phyloP scores from a whole-genome alignment of 2,797 vertebrate genomes.

The Poecilia gillii region DNA sequence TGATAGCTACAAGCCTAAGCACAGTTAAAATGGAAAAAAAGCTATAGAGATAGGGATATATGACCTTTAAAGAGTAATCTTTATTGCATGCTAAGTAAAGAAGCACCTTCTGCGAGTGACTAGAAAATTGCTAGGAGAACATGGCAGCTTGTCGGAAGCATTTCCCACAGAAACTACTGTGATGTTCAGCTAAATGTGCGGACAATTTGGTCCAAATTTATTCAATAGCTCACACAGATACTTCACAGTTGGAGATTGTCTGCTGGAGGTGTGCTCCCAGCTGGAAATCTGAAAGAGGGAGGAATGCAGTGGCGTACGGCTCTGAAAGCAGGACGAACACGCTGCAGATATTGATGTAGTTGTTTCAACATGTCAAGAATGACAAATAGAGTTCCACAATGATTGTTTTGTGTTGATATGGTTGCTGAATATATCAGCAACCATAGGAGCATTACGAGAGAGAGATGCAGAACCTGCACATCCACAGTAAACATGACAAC shows the following conservation, averaged over 20 bases:
- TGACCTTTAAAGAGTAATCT: background rate
- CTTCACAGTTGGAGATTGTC: background rate
- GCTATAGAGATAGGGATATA: background rate
- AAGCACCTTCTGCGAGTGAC: background rate
- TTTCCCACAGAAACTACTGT: background rate
- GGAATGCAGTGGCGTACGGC: background rate
- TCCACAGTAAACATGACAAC: background rate
- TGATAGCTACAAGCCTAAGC: background rate
- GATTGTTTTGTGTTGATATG: background rate
- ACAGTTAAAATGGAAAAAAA: background rate
- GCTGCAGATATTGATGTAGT: background rate
- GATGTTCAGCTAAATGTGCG: background rate
- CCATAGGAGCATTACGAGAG: background rate
- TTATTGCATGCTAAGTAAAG: background rate
- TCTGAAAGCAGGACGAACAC: background rate
- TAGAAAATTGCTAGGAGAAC: background rate
- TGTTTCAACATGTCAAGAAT: background rate
- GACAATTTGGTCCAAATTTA: background rate
- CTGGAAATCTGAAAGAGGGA: background rate
- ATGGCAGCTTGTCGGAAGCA: background rate
- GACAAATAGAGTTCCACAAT: background rate
- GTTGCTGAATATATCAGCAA: background rate
- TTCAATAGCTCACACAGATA: background rate
- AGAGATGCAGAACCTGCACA: background rate
- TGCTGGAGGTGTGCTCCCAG: background rate